Conservation (phyloP, 2,113 vertebrate species). For the Leuciscus idus region DNA sequence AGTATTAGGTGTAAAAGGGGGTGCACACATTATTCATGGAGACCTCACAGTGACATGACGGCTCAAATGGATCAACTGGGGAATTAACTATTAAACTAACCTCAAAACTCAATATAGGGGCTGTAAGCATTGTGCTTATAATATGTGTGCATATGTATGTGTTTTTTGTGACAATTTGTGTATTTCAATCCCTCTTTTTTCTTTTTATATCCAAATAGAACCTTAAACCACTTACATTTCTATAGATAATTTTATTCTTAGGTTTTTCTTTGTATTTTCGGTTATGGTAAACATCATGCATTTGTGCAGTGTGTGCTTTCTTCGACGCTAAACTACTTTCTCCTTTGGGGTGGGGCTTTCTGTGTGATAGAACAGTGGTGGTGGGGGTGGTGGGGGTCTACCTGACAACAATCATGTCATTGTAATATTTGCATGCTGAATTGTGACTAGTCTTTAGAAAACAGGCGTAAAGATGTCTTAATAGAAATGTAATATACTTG, state of each 20-base stretch:
- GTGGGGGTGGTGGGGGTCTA: neutral
- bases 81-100: neutral
- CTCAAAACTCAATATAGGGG: constrained; percentile 3
- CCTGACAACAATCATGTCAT: neutral
- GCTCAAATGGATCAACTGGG: neutral
- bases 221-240: neutral
- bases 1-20: neutral
- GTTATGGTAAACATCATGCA: neutral
- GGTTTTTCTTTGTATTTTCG: neutral
- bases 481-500: neutral
- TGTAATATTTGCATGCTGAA: constrained; percentile 29
- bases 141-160: neutral
- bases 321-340: neutral
- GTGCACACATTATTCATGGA: neutral
- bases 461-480: neutral
- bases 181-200: neutral
- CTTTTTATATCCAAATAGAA: neutral
- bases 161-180: neutral
- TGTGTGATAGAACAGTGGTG: neutral
- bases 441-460: neutral
- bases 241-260: neutral
- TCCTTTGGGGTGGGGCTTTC: neutral
- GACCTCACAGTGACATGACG: constrained; percentile 25
- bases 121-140: neutral
- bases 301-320: neutral